Base-by-base conservation (phyloP, 2,888 invertebrate genomes). In the Eupithecia pulchellata region DNA sequence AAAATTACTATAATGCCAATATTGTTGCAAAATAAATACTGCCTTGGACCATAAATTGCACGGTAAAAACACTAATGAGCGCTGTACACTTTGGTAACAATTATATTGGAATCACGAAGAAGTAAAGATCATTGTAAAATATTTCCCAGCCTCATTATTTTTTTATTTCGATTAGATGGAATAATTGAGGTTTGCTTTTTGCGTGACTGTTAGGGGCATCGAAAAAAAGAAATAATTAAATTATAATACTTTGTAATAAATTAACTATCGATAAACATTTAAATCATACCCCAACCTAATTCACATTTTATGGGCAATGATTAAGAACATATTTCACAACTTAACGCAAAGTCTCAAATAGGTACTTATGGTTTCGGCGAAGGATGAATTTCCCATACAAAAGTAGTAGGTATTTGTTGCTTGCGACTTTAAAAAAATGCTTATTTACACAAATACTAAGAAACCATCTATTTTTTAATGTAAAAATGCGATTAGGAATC, bases 31-130 rank as follows among this genome's bases (percentile, higher is more conserved):
- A 17, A 29, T 57, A 2, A 57, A 25, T 57, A 57, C 57, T 29
- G 57, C 57, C 57, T 57, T 57, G 57, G 17, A 17, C 17, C 27
- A 14, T 29, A 57, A 29, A 57, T 29, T 29, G 14, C 57, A 5
- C 29, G 29, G 29, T 57, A 57, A 57, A 42, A 66, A 57, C 55
- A 63, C 29, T 55, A 68, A 57, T 68, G 63, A 68, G 57, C 30
- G 57, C 25, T 0, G 20, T 36, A 20, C 36, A 4, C 27, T 62
- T 55, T 63, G 36, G 25, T 52, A 52, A 11, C 52, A 20, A 52
- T 52, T 63, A 32, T 68, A 29, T 30, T 63, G 47, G 57, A 64
- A 63, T 55, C 64, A 57, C 29, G 57, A 57, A 57, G 29, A 57
- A 20, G 11, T 52, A 52, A 25, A 52, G 52, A 52, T 25, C 20